Percentiles rank a stretch among this genome's conserved stretches.
Conservation (phyloP, 2,888 invertebrate species). For the Pharmacophagus antenor region DNA sequence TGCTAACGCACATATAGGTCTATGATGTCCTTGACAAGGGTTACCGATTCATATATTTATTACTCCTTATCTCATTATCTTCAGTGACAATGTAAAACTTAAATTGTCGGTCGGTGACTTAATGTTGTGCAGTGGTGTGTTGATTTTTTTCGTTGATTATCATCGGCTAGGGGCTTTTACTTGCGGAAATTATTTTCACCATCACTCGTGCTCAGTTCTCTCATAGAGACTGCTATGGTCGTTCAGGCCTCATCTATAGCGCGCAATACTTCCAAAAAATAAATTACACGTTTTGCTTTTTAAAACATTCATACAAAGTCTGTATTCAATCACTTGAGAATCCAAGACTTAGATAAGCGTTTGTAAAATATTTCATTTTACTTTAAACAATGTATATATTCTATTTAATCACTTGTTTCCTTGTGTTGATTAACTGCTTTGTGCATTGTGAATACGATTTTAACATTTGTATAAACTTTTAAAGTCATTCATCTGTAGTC, state of each 20-base stretch:
- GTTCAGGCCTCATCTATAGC: conserved; percentile 5
- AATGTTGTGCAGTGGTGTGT: conserved; percentile 61
- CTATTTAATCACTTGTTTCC: conserved; percentile 7
- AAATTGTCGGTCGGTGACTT: conserved; percentile 65
- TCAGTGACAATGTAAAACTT: conserved; percentile 8
- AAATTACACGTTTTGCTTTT: neutral
- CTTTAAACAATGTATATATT: neutral
- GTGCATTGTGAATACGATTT: conserved; percentile 20
- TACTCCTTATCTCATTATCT: conserved; percentile 13
- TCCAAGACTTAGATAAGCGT: neutral
- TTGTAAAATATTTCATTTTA: conserved; percentile 7
- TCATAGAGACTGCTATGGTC: conserved; percentile 21
- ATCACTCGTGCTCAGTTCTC: conserved; percentile 16
- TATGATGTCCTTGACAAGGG: conserved; percentile 54
- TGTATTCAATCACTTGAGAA: neutral
- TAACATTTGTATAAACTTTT: conserved; percentile 13
- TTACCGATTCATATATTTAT: conserved; percentile 64
- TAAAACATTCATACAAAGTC: neutral
- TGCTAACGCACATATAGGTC: conserved; percentile 75
- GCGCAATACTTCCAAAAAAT: conserved; percentile 2
- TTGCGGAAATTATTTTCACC: conserved; percentile 39
- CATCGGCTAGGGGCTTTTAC: conserved; percentile 60
- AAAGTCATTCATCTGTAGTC: conserved; percentile 17
- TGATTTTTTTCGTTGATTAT: conserved; percentile 38
- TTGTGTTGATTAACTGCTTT: conserved; percentile 25